Percentiles rank a stretch among this genome's conserved stretches.
Evolutionary conservation across 2,113 vertebrate species (phyloP).

Genomic region (Pelecanoides urinatrix): DNA sequence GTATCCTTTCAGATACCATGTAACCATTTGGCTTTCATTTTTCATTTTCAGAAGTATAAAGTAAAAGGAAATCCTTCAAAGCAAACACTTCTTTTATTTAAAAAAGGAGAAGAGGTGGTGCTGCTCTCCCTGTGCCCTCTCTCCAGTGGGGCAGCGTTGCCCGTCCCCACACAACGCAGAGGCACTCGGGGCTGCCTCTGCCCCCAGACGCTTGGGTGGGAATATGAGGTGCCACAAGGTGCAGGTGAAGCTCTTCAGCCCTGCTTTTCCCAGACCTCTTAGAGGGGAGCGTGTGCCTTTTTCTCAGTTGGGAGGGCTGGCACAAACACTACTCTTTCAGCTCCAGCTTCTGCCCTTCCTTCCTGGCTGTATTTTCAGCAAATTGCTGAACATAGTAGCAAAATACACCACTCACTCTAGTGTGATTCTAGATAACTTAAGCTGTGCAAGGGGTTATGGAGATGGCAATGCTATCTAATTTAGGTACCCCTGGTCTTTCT

Average conservation of each 20-base stretch:
- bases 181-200: not conserved
- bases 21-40: not conserved
- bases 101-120: not conserved
- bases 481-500: not conserved
- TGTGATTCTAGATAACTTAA: not conserved
- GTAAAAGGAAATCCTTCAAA: not conserved
- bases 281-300: not conserved
- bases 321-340: not conserved
- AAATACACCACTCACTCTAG: not conserved
- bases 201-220: not conserved
- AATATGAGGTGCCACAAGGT: not conserved
- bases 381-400: not conserved
- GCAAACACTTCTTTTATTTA: not conserved
- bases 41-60: not conserved
- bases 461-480: not conserved
- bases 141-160: not conserved
- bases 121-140: not conserved
- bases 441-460: not conserved
- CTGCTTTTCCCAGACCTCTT: not conserved
- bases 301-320: not conserved
- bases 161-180: accelerated
- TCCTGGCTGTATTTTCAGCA: not conserved
- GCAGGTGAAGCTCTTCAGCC: not conserved
- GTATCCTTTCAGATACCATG: not conserved
- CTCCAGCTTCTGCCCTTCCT: not conserved